phyloP scores from a whole-genome alignment of 2,888 invertebrate genomes.

The Chalcosyrphus nemorum region DNA sequence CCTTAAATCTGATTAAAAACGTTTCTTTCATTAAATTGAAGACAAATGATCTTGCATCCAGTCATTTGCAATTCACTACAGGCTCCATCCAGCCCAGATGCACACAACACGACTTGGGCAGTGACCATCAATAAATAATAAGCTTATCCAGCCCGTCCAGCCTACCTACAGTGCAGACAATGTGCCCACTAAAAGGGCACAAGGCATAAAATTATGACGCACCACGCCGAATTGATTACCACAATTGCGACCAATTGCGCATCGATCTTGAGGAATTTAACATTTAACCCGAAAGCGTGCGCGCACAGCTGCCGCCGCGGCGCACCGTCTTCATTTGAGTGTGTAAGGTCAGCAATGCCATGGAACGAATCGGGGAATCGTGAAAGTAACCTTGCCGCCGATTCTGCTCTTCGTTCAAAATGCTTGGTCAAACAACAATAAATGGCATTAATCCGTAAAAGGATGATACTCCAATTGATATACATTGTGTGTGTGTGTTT shows the following conservation, averaged over 20 bases:
- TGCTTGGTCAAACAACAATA: constrained; percentile 21
- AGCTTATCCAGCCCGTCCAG: constrained; percentile 1
- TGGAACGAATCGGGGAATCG: constrained; percentile 37
- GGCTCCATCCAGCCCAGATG: neutral
- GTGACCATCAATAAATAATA: constrained; percentile 9
- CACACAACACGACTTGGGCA: neutral
- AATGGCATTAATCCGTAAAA: constrained; percentile 46
- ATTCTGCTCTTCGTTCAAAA: neutral
- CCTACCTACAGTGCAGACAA: no score
- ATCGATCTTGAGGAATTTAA: constrained; percentile 31
- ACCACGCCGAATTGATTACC: constrained; percentile 4
- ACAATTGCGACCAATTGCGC: constrained; percentile 34
- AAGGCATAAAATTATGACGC: neutral
- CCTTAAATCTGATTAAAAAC: neutral
- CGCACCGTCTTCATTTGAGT: no score
- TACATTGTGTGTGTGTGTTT: constrained; percentile 24
- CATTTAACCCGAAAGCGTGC: constrained; percentile 29
- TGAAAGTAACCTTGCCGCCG: constrained; percentile 40
- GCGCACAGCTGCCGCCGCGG: neutral
- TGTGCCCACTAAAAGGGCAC: constrained; percentile 20
- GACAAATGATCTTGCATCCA: neutral
- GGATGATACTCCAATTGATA: constrained; percentile 41
- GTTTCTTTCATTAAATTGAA: neutral
- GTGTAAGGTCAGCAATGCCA: constrained; percentile 12
- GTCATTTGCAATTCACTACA: neutral